Evolutionary conservation across 2,888 invertebrate species (phyloP), one percentile per base, ranked within the genome.

Genomic region (Bibio marci): DNA sequence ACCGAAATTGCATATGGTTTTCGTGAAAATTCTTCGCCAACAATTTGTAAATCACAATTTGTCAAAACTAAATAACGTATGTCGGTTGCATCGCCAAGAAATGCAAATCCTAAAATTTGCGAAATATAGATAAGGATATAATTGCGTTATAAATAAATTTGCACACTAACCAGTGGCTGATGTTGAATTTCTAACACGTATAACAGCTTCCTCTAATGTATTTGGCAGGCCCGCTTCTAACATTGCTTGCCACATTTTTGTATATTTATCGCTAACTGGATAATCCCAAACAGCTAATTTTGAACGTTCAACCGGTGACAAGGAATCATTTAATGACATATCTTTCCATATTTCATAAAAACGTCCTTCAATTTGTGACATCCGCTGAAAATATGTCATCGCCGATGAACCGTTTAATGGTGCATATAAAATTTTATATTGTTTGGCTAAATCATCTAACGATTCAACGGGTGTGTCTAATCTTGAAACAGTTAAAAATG

Each of bases 331-430:
- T 17, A 97, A 63, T 27, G 91, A 91, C 83, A 97, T 90, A 50
- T 92, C 88, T 57, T 95, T 95, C 97, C 97, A 97, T 49, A 95
- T 94, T 87, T 90, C 87, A 57, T 95, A 97, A 61, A 97, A 97
- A 52, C 75, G 73, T 43, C 80, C 76, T 63, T 97, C 97, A 44
- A 97, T 95, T 47, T 86, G 77, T 0, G 92, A 82, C 95, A 97
- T 97, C 44, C 95, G 69, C 54, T 88, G 73, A 57, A 97, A 97
- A 62, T 97, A 97, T 0, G 83, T 85, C 75, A 90, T 86, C 0
- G 90, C 82, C 0, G 86, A 71, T 0, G 91, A 87, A 0, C 86
- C 83, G 46, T 83, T 76, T 10, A 87, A 65, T 0, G 95, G 92
- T 0, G 94, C 92, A 55, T 97, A 97, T 44, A 91, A 82, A 43